phyloP scores from a whole-genome alignment of 2,797 vertebrate species.

The Poeciliopsis paucimaculata region DNA sequence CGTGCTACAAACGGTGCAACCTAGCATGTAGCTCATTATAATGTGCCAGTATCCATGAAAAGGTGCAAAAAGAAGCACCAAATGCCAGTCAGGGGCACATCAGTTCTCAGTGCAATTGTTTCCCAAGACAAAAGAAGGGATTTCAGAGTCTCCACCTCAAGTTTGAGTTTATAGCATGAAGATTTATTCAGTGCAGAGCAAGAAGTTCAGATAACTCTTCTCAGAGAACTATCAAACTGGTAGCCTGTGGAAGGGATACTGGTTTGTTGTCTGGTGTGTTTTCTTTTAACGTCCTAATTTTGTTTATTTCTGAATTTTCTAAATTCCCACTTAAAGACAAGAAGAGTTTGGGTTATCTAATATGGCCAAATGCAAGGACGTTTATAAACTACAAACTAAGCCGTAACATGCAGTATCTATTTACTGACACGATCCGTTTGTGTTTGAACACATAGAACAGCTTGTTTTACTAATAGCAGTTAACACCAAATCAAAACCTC shows the following conservation, averaged over 20 bases:
- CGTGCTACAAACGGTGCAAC: not conserved
- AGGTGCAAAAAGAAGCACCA: no score
- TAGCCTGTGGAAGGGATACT: not conserved
- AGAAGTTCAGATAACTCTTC: not conserved
- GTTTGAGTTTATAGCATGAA: not conserved
- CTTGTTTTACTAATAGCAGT: not conserved
- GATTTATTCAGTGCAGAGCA: not conserved
- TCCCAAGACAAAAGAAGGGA: not conserved
- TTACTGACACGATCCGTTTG: not conserved
- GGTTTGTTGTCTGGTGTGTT: not conserved
- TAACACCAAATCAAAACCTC: not conserved
- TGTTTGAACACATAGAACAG: not conserved
- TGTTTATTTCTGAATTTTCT: not conserved
- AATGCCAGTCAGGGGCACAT: not conserved
- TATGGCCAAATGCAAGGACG: not conserved
- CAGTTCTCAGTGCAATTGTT: not conserved
- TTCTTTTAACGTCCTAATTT: no score
- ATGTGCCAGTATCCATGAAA: not conserved
- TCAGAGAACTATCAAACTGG: not conserved
- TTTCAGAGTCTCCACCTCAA: not conserved
- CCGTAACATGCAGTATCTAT: not conserved
- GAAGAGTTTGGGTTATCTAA: not conserved
- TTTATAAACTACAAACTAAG: not conserved
- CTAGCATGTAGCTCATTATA: not conserved
- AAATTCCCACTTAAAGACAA: not conserved